Evolutionary conservation across 2,888 invertebrate genomes (phyloP).

Genomic region (Hydraecia micacea): DNA sequence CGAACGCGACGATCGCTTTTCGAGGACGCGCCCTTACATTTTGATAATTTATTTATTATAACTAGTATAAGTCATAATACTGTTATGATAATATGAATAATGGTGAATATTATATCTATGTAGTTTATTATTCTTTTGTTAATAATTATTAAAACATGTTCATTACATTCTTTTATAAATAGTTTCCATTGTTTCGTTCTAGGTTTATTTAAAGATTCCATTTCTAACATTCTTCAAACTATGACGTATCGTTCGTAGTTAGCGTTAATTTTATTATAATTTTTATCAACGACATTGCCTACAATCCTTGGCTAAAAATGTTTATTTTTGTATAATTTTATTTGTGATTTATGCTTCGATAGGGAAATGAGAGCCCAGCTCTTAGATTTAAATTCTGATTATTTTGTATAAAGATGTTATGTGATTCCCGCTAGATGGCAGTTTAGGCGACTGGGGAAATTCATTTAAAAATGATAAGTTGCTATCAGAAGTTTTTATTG

Average conservation of each 20-base stretch:
- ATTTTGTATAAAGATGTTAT: conserved; percentile 58
- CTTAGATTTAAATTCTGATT: conserved; percentile 49
- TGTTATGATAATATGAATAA: not conserved
- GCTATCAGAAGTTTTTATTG: not conserved
- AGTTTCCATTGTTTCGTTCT: conserved; percentile 27
- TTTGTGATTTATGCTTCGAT: conserved; percentile 59
- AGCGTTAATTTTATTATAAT: conserved; percentile 33
- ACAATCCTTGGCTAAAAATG: conserved; percentile 57
- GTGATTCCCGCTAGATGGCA: conserved; percentile 44
- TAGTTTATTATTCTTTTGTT: not conserved
- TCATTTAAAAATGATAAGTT: not conserved
- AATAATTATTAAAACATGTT: conserved; percentile 8
- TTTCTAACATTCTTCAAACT: conserved; percentile 12
- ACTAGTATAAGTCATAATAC: conserved; percentile 6
- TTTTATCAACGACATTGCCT: conserved; percentile 62
- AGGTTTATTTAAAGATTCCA: conserved; percentile 12
- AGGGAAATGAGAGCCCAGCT: conserved; percentile 60
- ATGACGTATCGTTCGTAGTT: conserved; percentile 24
- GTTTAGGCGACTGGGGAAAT: conserved; percentile 37
- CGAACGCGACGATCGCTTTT: too few species aligned
- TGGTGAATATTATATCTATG: not conserved
- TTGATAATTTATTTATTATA: conserved; percentile 6
- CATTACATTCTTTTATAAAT: conserved; percentile 42
- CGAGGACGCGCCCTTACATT: not conserved
- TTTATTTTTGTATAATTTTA: conserved; percentile 67